phyloP scores from a whole-genome alignment of 2,113 vertebrate species.

The Hyaena hyaena region DNA sequence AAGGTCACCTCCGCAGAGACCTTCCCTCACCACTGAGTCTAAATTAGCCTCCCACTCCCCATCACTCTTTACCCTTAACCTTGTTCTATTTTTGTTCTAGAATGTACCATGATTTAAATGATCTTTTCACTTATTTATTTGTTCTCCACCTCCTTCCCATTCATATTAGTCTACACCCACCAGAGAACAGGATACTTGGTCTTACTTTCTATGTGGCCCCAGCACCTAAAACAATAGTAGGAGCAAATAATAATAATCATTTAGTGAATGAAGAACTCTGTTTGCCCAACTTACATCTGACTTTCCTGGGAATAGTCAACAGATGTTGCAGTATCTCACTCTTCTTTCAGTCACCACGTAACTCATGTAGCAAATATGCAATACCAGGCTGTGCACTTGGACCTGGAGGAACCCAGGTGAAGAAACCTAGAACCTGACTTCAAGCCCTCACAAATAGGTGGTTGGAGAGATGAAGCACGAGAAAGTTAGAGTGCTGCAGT shows the following conservation, averaged over 20 bases:
- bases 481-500: neutral
- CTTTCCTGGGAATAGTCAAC: neutral
- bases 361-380: neutral
- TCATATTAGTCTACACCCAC: neutral
- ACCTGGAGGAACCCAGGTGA: neutral
- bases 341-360: neutral
- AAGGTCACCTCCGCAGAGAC: neutral
- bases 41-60: neutral
- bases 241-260: neutral
- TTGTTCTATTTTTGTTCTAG: neutral
- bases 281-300: neutral
- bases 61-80: neutral
- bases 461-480: neutral
- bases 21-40: neutral
- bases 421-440: neutral
- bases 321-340: neutral
- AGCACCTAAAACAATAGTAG: neutral
- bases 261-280: neutral
- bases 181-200: neutral
- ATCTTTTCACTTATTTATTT: neutral
- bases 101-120: neutral
- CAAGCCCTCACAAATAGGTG: neutral
- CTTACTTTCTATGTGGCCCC: neutral
- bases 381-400: neutral
- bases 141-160: neutral